Base-by-base conservation (phyloP, 2,888 invertebrate genomes). In the Orchesellides sinensis region DNA sequence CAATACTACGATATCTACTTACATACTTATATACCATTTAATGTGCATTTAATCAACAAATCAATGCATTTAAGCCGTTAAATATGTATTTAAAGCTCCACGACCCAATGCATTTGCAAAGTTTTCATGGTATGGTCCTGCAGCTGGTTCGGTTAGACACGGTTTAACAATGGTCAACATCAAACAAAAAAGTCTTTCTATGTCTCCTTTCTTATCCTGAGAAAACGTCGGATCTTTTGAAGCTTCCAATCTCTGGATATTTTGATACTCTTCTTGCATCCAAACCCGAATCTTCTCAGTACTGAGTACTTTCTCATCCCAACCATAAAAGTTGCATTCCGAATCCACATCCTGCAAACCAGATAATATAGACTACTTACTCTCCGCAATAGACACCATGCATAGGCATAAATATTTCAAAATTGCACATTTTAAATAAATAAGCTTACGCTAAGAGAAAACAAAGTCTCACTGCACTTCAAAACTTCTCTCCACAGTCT, bases 221-320 rank as follows among this genome's bases (percentile, higher is more conserved):
- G 17, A 1, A 32, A 1, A 17, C 17, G 14, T 12, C 14, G 12
- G 19, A 10, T 73, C 66, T 1, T 23, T 8, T 56, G 12, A 35
- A 14, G 45, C 19, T 21, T 65, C 32, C 5, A 23, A 27, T 10
- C 56, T 56, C 23, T 56, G 52, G 19, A 47, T 84, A 14, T 23
- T 54, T 25, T 66, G 10, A 12, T 12, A 14, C 63, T 85, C 80
- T 2, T 68, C 49, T 14, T 69, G 21, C 12, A 86, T 78, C 85
- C 85, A 86, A 47, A 79, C 27, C 10, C 83, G 63, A 35, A 86
- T 56, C 59, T 80, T 83, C 45, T 86, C 85, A 6, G 83, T 65
- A 19, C 68, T 65, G 25, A 85, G 35, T 12, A 40, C 27, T 1
- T 56, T 52, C 6, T 35, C 47, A 25, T 83, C 40, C 84, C 84